Percentiles rank a stretch among this genome's conserved stretches.
These are phyloP conservation scores for Rotaria socialis DNA, from an alignment of 2,888 invertebrate species.

Conservation along the genomic window DNA sequence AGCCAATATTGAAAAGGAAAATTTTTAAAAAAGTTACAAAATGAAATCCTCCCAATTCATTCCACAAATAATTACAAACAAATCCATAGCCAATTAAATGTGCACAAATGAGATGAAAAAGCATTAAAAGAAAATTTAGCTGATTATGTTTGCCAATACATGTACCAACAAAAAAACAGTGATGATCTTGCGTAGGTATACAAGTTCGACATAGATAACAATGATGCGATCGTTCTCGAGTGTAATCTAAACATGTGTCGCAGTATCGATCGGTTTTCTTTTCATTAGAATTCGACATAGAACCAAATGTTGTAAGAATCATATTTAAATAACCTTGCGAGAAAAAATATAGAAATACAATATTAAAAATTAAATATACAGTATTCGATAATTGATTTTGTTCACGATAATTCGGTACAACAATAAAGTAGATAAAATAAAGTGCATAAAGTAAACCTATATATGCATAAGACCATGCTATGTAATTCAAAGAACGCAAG, in stretches of 20 bases:
- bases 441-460: slow-evolving; percentile 8
- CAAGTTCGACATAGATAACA: not conserved
- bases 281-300: not conserved
- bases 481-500: slow-evolving; percentile 2
- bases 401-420: not conserved
- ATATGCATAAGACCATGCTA: not conserved
- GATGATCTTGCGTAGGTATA: slow-evolving; percentile 34
- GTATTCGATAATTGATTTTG: not conserved
- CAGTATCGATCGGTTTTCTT: not conserved
- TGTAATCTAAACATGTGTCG: not conserved
- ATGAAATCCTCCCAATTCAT: not conserved
- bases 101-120: not conserved
- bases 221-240: not conserved
- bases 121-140: not conserved
- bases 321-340: not conserved
- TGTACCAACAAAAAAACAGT: slow-evolving; percentile 27
- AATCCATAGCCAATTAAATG: slow-evolving; percentile 19
- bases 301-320: not conserved
- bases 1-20: slow-evolving; percentile 27
- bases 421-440: slow-evolving; percentile 1
- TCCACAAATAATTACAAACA: not conserved
- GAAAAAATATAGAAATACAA: slow-evolving; percentile 27
- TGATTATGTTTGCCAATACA: slow-evolving; percentile 35
- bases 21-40: not conserved
- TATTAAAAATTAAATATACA: not conserved